Base-by-base conservation (phyloP, 2,797 vertebrate genomes). In the Buceros bicornis region DNA sequence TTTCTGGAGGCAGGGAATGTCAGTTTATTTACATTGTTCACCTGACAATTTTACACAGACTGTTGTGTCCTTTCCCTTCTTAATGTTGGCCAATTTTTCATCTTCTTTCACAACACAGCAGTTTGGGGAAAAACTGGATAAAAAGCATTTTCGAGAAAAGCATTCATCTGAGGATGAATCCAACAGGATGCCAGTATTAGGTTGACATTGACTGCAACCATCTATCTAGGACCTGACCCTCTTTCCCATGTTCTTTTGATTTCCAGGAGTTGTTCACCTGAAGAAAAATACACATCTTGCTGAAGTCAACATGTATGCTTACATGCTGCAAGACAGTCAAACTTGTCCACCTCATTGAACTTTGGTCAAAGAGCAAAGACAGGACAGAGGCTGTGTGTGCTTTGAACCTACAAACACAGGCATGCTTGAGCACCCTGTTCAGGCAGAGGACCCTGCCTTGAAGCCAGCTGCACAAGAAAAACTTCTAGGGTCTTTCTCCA, bases 361-460 rank as follows among this genome's bases (percentile, higher is more conserved):
- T 6, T 0, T 4, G 56, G 71, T 31, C 48, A 61, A 51, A 80
- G n/a, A 64, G 48, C 13, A 22, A 67, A 56, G 76, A 24, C 0
- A 70, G 43, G 28, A 57, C 0, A 2, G 45, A 47, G 21, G 22
- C 40, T 48, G 25, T n/a, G 14, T 0, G 1, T 50, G 47, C 62
- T 72, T 62, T 40, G 54, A 77, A 33, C 43, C 25, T 51, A 33
- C 43, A 33, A 50, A 20, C 8, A 24, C 11, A 33, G 10, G 29
- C 10, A 48, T 12, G 35, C 18, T 16, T 9, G 28, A 62, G 58
- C 43, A 56, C 5, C 7, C 29, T 0, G 5, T 5, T 28, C 0
- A 0, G 40, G 45, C 16, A 48, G 33, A 71, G 35, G 40, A 70
- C 10, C 7, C 37, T 61, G 54, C 20, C 48, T 72, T 53, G 43